These are phyloP conservation scores for Cerastoderma edule DNA, from an alignment of 2,888 invertebrate species.

Conservation along the genomic window DNA sequence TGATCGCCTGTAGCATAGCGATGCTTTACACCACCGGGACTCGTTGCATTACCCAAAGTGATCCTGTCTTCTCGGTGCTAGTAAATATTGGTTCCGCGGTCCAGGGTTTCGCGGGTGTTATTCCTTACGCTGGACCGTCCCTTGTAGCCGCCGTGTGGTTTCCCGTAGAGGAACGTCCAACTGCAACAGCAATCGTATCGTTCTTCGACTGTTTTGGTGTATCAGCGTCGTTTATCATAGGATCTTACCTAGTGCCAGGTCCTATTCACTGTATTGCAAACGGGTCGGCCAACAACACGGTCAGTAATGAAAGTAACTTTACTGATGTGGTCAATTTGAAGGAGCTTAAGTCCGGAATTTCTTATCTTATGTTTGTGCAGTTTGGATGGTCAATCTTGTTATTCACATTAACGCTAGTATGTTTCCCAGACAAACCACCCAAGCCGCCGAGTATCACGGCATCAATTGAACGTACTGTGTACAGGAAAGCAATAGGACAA, in stretches of 20 bases:
- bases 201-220: not conserved
- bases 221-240: not conserved
- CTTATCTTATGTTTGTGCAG: not conserved
- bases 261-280: not conserved
- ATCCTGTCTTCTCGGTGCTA: too few relatives aligned
- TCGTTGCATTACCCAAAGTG: too few relatives aligned
- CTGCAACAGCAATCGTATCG: too few relatives aligned
- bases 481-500: not conserved
- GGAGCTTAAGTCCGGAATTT: not conserved
- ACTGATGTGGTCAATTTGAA: not conserved
- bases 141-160: conserved; percentile 7
- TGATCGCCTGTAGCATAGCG: too few relatives aligned
- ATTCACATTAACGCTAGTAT: not conserved
- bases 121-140: not conserved
- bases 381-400: not conserved
- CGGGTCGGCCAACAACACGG: too few relatives aligned
- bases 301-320: too few relatives aligned
- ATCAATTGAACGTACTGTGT: too few relatives aligned
- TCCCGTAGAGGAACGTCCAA: not conserved
- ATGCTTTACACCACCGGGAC: too few relatives aligned
- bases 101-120: not conserved
- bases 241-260: not conserved
- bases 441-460: too few relatives aligned
- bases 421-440: too few relatives aligned
- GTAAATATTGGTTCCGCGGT: too few relatives aligned